Evolutionary conservation across 1,140 invertebrate species (phyloP).

Genomic region (Uloborus diversus): DNA sequence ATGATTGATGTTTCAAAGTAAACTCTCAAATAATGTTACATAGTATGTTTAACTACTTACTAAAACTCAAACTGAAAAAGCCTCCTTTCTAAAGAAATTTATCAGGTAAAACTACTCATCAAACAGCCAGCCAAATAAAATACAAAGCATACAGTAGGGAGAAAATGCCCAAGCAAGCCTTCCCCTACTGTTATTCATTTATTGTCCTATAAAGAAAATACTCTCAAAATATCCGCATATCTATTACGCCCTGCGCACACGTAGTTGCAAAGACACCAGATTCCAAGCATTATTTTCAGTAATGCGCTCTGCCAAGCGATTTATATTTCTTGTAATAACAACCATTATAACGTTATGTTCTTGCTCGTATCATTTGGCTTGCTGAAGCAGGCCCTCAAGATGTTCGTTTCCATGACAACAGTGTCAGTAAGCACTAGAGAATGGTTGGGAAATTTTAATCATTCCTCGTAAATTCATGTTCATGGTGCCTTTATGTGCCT

Average conservation of each 20-base stretch:
- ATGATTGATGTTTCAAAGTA: too few relatives aligned
- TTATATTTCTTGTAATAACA: not conserved
- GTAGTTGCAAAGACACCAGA: not conserved
- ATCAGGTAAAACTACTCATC: too few relatives aligned
- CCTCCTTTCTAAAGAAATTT: too few relatives aligned
- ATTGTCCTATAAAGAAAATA: not conserved
- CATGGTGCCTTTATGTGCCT: too few relatives aligned
- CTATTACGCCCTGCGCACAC: not conserved
- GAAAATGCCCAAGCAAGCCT: too few relatives aligned
- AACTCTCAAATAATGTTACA: too few relatives aligned
- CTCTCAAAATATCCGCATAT: not conserved
- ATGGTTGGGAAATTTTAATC: not conserved
- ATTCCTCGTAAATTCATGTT: not conserved
- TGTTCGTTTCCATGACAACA: not conserved
- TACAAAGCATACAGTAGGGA: too few relatives aligned
- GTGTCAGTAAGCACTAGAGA: not conserved
- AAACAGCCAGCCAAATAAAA: too few relatives aligned
- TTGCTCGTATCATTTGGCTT: not conserved
- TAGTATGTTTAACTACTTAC: too few relatives aligned
- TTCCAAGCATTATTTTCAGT: not conserved
- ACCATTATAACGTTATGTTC: not conserved
- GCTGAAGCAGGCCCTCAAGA: not conserved
- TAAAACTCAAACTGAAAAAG: too few relatives aligned
- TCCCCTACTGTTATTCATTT: slow-evolving; percentile 2
- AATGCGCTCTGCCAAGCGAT: not conserved